Conservation (phyloP, 2,888 invertebrate species). For the Nomada fucata region DNA sequence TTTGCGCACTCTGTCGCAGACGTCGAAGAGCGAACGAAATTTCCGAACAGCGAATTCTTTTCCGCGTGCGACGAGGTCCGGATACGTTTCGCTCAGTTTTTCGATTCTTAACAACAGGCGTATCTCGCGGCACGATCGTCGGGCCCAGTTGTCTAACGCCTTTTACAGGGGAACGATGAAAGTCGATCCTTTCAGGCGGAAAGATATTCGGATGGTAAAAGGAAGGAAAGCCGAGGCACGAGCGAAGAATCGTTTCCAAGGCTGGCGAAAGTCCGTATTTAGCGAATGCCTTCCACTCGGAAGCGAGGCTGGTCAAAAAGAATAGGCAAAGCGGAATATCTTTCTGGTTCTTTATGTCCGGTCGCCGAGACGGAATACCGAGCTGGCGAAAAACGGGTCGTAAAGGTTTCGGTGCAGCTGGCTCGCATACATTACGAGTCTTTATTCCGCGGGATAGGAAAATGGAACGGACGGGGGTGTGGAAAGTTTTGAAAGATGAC, state of each 20-base stretch:
- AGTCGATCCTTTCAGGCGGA: conserved; percentile 11
- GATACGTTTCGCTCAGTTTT: neutral
- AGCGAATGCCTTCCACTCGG: conserved; percentile 53
- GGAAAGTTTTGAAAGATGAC: conserved; percentile 57
- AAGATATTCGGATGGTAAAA: conserved; percentile 20
- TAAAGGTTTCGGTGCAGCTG: conserved; percentile 62
- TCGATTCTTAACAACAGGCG: neutral
- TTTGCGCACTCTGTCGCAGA: neutral
- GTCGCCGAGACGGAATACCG: conserved; percentile 56
- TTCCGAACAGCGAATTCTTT: neutral
- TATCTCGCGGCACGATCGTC: neutral
- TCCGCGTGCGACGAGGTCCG: neutral
- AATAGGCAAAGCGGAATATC: conserved; percentile 64
- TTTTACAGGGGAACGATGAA: neutral
- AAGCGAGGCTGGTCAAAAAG: conserved; percentile 50
- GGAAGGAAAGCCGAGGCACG: conserved; percentile 5
- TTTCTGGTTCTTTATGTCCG: conserved; percentile 63
- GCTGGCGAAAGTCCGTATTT: conserved; percentile 63
- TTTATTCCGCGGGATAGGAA: conserved; percentile 57
- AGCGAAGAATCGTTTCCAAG: conserved; percentile 44
- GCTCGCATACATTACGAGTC: conserved; percentile 62
- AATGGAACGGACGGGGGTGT: conserved; percentile 43
- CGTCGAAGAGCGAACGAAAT: neutral
- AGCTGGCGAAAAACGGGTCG: conserved; percentile 50
- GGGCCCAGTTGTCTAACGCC: neutral